Conservation (phyloP, 2,797 vertebrate genomes). For the Vireo griseus region DNA sequence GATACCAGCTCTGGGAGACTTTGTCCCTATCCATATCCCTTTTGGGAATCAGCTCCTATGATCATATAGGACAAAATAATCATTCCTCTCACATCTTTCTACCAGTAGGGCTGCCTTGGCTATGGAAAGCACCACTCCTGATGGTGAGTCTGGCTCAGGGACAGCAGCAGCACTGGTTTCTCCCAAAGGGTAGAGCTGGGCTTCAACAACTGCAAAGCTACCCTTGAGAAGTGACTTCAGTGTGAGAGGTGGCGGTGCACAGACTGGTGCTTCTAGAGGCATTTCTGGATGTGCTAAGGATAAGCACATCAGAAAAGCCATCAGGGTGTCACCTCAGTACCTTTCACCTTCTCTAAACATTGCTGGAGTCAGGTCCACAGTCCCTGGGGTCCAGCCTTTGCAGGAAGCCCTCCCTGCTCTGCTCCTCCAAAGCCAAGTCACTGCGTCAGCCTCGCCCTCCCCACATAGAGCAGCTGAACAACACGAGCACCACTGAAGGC, state of each 20-base stretch:
- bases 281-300: background rate
- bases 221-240: background rate
- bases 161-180: background rate
- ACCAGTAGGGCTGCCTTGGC: background rate
- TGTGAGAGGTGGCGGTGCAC: fast-evolving
- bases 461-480: background rate
- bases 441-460: background rate
- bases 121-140: background rate
- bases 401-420: background rate
- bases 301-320: background rate
- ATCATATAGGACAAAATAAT: fast-evolving
- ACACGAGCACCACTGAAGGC: background rate
- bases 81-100: background rate
- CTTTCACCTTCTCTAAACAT: background rate
- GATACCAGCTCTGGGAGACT: background rate
- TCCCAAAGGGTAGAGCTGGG: background rate
- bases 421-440: background rate
- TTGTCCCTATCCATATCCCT: background rate
- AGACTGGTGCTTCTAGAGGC: background rate
- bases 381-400: background rate
- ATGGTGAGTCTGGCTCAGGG: background rate
- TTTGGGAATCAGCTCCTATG: background rate
- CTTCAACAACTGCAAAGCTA: background rate
- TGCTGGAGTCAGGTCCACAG: background rate
- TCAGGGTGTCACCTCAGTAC: background rate